Conservation (phyloP, 2,797 vertebrate species). For the Enoplosus armatus region DNA sequence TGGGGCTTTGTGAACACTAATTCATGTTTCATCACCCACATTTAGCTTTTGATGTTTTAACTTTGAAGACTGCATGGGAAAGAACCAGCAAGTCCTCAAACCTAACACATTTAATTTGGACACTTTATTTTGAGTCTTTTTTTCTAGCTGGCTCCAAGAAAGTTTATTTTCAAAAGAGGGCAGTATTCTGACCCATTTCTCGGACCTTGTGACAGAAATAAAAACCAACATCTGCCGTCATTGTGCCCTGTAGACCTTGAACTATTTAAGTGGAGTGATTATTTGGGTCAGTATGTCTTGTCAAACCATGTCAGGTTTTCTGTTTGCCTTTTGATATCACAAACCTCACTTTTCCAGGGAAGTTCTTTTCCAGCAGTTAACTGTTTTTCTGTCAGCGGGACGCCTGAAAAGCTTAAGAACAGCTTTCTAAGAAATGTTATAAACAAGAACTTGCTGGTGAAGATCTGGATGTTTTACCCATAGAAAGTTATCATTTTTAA, state of each 20-base stretch:
- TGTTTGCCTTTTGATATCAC: conserved; percentile 36
- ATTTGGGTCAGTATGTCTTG: conserved; percentile 59
- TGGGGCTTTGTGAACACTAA: neutral
- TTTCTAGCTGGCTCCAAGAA: neutral
- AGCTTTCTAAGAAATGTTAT: conserved; percentile 23
- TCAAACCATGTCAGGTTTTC: conserved; percentile 20
- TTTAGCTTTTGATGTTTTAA: conserved; percentile 16
- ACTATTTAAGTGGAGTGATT: conserved; percentile 28
- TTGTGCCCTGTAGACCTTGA: conserved; percentile 30
- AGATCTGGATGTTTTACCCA: neutral
- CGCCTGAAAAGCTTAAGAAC: neutral
- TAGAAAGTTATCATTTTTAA: neutral
- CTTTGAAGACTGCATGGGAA: neutral
- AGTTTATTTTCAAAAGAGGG: conserved; percentile 44
- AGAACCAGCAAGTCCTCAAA: conserved; percentile 2
- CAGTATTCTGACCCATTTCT: conserved; percentile 59
- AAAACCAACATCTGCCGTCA: conserved; percentile 50
- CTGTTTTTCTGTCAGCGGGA: conserved; percentile 1
- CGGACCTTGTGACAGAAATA: conserved; percentile 60
- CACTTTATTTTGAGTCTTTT: conserved; percentile 21
- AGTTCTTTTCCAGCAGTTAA: neutral
- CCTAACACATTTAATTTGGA: conserved; percentile 14
- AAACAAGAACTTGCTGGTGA: neutral
- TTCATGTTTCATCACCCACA: neutral
- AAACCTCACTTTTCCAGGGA: neutral